Evolutionary conservation across 2,888 invertebrate species (phyloP), one percentile per base, ranked within the genome.

Genomic region (Troilus luridus): DNA sequence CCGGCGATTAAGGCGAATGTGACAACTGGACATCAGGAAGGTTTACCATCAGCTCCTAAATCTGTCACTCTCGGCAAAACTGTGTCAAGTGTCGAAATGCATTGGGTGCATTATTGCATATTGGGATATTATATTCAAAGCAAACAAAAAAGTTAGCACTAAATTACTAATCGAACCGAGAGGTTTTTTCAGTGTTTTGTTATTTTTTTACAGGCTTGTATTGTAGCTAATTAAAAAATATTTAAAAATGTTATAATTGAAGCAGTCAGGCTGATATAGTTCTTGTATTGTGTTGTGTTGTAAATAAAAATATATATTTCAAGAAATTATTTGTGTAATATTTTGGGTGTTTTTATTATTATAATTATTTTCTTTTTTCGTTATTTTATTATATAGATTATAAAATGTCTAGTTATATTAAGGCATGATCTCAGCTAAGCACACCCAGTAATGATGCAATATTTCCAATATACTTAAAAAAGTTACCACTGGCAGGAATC

Each of bases 21-120:
- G 59, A 98, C 97, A 19, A 98, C 98, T 0, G 99, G 99, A 10
- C 98, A 99, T 24, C 99, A 98, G 94, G 96, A 96, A 93, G 98
- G 98, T 90, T 98, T 98, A 5, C 98, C 98, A 21, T 96, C 96
- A 90, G 95, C 97, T 72, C 97, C 98, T 2, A 96, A 96, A 92
- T 96, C 96, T 93, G 95, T 98, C 17, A 95, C 94, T 58, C 95
- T 98, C 19, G 95, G 96, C 58, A 97, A 97, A 94, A 97, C 97
- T 59, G 96, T 97, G 88, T 97, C 98, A 10, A 97, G 97, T 93
- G 96, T 99, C 67, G 97, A 97, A 93, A 95, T 99, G 93, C 96
- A 96, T 92, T 99, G 99, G 99, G 95, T 95, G n/a, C 58, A 98
- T 98, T 94, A 97, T 98, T 0, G 96, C 97, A 97, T 99, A 93